Conservation (phyloP, 2,113 vertebrate species). For the Aspiorhynchus laticeps region DNA sequence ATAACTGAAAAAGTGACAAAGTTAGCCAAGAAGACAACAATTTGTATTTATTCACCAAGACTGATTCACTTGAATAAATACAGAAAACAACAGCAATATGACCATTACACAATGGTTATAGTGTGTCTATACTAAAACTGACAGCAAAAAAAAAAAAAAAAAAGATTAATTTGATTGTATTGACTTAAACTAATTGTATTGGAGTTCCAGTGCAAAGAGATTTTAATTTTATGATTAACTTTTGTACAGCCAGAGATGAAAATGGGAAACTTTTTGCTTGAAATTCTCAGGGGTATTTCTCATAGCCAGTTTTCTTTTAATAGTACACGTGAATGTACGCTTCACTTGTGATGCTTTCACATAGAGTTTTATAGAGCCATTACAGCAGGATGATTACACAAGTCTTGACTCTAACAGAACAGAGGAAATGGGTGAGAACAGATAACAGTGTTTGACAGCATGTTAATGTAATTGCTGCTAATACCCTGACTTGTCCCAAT, state of each 20-base stretch:
- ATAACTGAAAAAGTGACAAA: not conserved
- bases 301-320: constrained; percentile 9
- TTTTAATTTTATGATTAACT: not conserved
- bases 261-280: not conserved
- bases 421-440: constrained; percentile 53
- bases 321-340: not conserved
- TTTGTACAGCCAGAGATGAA: not conserved
- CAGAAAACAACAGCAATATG: not conserved
- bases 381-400: constrained; percentile 49
- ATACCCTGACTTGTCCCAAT: constrained; percentile 36
- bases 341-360: constrained; percentile 37
- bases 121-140: not conserved
- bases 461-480: constrained; percentile 56
- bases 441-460: constrained; percentile 49
- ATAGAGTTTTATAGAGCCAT: constrained; percentile 38
- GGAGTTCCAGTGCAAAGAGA: not conserved
- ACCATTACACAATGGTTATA: not conserved
- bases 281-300: not conserved
- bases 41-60: not conserved
- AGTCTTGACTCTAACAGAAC: constrained; percentile 42
- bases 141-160: too few relatives aligned
- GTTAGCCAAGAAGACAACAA: not conserved
- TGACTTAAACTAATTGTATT: not conserved
- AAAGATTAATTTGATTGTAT: not conserved
- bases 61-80: not conserved